Conservation (phyloP, 2,797 vertebrate genomes). For the Halcyon smyrnensis region DNA sequence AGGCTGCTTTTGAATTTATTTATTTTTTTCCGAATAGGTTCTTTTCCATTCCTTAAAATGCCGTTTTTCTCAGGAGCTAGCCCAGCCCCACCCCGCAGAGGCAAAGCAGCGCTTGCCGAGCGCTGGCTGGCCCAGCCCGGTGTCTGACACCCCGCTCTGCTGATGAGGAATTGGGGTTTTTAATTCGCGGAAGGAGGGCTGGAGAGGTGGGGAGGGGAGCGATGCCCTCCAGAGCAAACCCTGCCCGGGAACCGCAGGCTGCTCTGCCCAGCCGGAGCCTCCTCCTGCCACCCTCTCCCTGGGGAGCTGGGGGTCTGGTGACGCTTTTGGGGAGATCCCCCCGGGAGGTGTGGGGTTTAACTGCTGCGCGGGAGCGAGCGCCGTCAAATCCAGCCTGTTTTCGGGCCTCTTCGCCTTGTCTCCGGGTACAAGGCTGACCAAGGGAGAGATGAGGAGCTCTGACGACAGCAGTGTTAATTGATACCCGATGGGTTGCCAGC, state of each 20-base stretch:
- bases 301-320: rapidly evolving
- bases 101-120: background rate
- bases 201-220: background rate
- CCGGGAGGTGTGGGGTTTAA: background rate
- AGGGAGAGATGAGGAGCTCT: background rate
- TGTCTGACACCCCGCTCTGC: background rate
- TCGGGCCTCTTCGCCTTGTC: background rate
- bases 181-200: background rate
- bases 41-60: background rate
- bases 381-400: background rate
- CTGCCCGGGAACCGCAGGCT: background rate
- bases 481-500: background rate
- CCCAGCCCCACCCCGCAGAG: background rate
- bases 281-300: background rate
- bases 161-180: background rate
- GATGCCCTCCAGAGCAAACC: background rate
- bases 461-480: background rate
- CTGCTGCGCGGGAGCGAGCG: rapidly evolving
- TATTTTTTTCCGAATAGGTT: background rate
- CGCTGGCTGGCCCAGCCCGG: background rate
- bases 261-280: background rate
- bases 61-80: background rate
- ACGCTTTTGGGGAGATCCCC: too few species aligned
- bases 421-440: background rate
- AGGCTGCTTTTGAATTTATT: background rate